These are phyloP conservation scores for Scelioninae gen. 1 DNA, from an alignment of 2,888 invertebrate species.

Conservation along the genomic window DNA sequence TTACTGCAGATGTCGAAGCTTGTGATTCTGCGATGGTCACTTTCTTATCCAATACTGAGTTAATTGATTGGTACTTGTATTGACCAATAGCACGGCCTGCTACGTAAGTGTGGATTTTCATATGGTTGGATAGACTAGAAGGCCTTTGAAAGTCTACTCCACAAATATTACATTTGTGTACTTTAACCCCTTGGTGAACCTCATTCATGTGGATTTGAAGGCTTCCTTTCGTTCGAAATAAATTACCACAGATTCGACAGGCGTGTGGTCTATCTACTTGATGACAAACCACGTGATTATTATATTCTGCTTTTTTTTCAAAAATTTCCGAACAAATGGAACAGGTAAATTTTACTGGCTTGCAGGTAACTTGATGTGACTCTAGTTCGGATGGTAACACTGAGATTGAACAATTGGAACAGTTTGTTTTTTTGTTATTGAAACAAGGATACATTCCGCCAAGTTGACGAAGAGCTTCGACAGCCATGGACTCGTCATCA, in stretches of 20 bases:
- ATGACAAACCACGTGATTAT: conserved; percentile 85
- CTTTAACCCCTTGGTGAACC: conserved; percentile 78
- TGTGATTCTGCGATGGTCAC: conserved; percentile 72
- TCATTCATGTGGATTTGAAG: conserved; percentile 81
- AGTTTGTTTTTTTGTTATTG: conserved; percentile 78
- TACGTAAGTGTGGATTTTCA: conserved; percentile 85
- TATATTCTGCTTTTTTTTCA: conserved; percentile 84
- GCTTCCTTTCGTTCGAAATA: conserved; percentile 82
- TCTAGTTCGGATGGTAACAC: conserved; percentile 77
- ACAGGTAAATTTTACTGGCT: conserved; percentile 77
- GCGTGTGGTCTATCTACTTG: conserved; percentile 84
- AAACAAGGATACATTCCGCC: conserved; percentile 83
- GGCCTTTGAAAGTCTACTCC: conserved; percentile 84
- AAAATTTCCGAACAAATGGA: conserved; percentile 82
- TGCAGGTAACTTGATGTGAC: conserved; percentile 78
- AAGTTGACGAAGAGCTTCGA: conserved; percentile 84
- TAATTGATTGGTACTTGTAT: too few relatives aligned
- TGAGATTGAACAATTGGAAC: conserved; percentile 76
- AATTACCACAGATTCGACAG: conserved; percentile 83
- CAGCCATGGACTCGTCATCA: conserved; percentile 84
- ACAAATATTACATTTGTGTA: conserved; percentile 84
- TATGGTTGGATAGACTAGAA: conserved; percentile 85
- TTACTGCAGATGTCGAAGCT: conserved; percentile 73
- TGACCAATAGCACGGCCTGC: conserved; percentile 84
- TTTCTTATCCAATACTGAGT: conserved; percentile 72